Evolutionary conservation across 2,888 invertebrate genomes (phyloP).

Genomic region (Eupelmus urozonus): DNA sequence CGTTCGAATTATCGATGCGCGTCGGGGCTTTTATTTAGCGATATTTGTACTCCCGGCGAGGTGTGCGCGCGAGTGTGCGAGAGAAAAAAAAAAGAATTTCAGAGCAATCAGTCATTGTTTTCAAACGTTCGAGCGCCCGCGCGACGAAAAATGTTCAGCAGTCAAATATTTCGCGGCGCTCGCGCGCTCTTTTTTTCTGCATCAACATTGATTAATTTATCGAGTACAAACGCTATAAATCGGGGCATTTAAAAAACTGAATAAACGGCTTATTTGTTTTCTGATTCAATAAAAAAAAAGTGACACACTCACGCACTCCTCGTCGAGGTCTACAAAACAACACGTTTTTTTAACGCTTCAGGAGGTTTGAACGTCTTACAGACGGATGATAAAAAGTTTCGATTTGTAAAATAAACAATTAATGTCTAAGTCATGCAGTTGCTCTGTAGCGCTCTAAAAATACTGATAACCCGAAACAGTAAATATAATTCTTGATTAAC

Average conservation of each 20-base stretch:
- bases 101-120: conserved; percentile 49
- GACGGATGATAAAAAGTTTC: too few relatives aligned
- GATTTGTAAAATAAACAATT: too few relatives aligned
- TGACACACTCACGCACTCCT: too few relatives aligned
- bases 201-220: conserved; percentile 48
- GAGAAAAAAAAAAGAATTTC: conserved; percentile 36
- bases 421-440: too few relatives aligned
- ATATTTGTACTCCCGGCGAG: conserved; percentile 23
- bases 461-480: too few relatives aligned
- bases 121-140: neutral
- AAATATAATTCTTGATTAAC: too few relatives aligned
- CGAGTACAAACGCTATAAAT: conserved; percentile 39
- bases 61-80: neutral
- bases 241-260: neutral
- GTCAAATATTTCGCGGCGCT: conserved; percentile 33
- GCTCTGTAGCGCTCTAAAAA: too few relatives aligned
- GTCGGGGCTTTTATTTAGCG: conserved; percentile 42
- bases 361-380: too few relatives aligned
- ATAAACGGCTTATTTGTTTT: neutral
- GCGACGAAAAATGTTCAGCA: conserved; percentile 38
- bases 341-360: too few relatives aligned
- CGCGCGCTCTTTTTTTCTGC: conserved; percentile 23
- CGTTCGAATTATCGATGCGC: conserved; percentile 46
- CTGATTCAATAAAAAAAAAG: too few relatives aligned
- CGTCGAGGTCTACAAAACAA: too few relatives aligned